Evolutionary conservation across 2,797 vertebrate genomes (phyloP), one percentile per base, ranked within the genome.

Genomic region (Champsocephalus gunnari): DNA sequence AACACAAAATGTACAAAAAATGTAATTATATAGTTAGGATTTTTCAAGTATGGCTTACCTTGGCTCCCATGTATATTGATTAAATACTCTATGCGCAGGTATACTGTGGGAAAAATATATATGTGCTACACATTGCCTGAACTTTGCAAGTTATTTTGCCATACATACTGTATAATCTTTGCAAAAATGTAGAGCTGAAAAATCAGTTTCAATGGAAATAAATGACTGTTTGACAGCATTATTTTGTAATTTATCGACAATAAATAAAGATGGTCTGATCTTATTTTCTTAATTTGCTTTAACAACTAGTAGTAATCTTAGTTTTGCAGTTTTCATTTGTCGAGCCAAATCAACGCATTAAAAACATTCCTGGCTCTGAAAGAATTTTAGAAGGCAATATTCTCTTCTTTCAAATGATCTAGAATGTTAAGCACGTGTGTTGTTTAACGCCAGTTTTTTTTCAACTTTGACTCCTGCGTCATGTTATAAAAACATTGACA

Each of bases 11-110:
- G 51, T 38, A 64, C 63, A 78, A 66, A 74, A 34, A 70, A 28
- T 61, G 51, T 81, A 66, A 83, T 79, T 60, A 81, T 71, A 62
- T 7, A 32, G 32, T n/a, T 79, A 21, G 13, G 58, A 24, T 5
- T 62, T 72, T 66, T 38, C 45, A 70, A 41, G 38, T 59, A 53
- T 64, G 59, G 48, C 28, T 67, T 66, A 67, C 12, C 16, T 45
- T 2, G 59, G 32, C n/a, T 69, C 53, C 34, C 55, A 61, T 51
- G 34, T n/a, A 34, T 21, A 47, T 73, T 21, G 55, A 61, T 78
- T 49, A 45, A 68, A 56, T 12, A 17, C 19, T 34, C 2, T 62
- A 16, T 9, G 49, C 66, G 48, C 9, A 60, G 19, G 24, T 9
- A 54, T 12, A 19, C 32, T 24, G 50, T 64, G 34, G n/a, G 21